These are phyloP conservation scores for Pollimyrus isidori DNA, from an alignment of 2,113 vertebrate genomes.

Conservation along the genomic window DNA sequence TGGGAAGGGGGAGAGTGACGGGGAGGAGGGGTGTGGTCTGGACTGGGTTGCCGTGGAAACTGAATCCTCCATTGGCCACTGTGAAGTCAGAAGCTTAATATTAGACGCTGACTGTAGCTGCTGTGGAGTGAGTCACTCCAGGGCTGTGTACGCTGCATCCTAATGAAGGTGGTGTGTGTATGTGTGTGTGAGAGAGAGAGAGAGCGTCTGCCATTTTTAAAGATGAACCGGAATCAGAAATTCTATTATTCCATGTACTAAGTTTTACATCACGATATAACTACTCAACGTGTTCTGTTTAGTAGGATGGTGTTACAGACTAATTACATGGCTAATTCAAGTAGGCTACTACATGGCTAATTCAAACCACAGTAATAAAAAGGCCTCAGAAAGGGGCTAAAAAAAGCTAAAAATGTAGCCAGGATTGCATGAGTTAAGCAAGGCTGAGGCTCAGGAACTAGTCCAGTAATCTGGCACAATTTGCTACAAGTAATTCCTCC, in stretches of 20 bases:
- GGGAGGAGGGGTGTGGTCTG: conserved; percentile 44
- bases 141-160: conserved; percentile 50
- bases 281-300: background rate
- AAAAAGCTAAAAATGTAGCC: background rate
- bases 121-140: conserved; percentile 50
- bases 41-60: conserved; percentile 61
- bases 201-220: background rate
- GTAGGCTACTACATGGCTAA: no score
- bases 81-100: conserved; percentile 61
- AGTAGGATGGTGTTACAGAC: background rate
- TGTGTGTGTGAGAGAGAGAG: conserved; percentile 16
- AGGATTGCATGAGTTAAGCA: background rate
- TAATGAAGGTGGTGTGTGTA: conserved; percentile 42
- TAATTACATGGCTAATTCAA: background rate
- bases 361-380: background rate
- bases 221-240: background rate
- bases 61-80: conserved; percentile 55
- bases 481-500: background rate
- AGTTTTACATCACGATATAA: background rate
- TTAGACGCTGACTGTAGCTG: conserved; percentile 58
- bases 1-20: conserved; percentile 36
- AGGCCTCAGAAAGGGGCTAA: background rate
- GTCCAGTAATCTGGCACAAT: background rate
- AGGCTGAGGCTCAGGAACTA: background rate
- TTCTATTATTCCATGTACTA: background rate